These are phyloP conservation scores for Grus americana DNA, from an alignment of 2,113 vertebrate species.

Conservation along the genomic window DNA sequence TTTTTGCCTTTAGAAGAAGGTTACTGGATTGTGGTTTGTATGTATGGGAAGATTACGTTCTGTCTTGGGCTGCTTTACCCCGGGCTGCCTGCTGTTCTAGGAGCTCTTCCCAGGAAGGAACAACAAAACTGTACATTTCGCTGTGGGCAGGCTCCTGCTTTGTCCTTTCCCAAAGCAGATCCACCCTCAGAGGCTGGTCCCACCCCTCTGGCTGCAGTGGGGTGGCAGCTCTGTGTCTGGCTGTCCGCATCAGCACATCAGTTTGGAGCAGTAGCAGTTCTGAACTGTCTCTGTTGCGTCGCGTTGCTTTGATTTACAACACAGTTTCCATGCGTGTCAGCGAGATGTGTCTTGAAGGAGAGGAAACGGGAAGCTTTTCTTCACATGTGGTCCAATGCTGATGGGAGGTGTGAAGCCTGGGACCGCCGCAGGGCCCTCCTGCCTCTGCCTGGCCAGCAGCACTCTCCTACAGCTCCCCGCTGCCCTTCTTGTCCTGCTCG, in stretches of 20 bases:
- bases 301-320: neutral
- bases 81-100: neutral
- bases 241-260: rapidly evolving
- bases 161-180: neutral
- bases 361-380: neutral
- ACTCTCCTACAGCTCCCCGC: neutral
- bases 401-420: neutral
- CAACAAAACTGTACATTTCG: neutral
- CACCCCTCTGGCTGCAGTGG: neutral
- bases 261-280: neutral
- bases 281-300: neutral
- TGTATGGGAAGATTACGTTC: neutral
- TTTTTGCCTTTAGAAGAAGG: neutral
- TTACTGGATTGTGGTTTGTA: neutral
- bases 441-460: neutral
- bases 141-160: neutral
- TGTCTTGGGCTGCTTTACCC: neutral
- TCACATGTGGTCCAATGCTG: neutral
- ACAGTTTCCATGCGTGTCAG: rapidly evolving
- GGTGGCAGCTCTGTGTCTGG: neutral
- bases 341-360: neutral
- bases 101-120: neutral
- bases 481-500: neutral
- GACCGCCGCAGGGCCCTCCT: rapidly evolving
- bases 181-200: neutral